These are phyloP conservation scores for Ochropleura leucogaster DNA, from an alignment of 2,888 invertebrate genomes.

Conservation along the genomic window DNA sequence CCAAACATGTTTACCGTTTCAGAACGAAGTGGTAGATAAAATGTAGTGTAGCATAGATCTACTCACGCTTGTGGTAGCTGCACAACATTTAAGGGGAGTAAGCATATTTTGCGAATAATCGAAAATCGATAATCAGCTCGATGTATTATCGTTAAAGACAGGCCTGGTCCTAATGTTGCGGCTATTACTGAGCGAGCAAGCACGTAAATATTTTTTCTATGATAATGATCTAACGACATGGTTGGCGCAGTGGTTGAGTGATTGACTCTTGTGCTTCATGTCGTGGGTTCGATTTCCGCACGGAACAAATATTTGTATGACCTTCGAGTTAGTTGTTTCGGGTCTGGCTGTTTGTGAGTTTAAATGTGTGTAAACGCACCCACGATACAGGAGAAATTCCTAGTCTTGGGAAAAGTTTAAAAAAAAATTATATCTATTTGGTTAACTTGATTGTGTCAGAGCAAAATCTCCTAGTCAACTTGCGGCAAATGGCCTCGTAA, in stretches of 20 bases:
- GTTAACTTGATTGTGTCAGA: slow-evolving; percentile 7
- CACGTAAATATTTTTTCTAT: slow-evolving; percentile 23
- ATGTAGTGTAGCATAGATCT: slow-evolving; percentile 43
- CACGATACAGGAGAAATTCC: no score
- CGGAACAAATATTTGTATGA: no score
- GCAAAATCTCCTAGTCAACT: slow-evolving; percentile 7
- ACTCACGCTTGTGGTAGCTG: slow-evolving; percentile 7
- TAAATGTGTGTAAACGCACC: no score
- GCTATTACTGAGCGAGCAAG: slow-evolving; percentile 34
- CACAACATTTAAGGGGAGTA: slow-evolving; percentile 51
- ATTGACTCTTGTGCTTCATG: no score
- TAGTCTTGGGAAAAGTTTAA: no score
- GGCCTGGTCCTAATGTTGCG: slow-evolving; percentile 39
- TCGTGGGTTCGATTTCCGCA: no score
- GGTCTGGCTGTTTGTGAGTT: no score
- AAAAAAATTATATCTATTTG: not conserved
- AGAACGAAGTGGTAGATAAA: slow-evolving; percentile 39
- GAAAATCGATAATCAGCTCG: slow-evolving; percentile 51
- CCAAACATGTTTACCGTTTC: slow-evolving; percentile 59
- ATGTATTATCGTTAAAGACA: slow-evolving; percentile 46
- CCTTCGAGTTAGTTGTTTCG: no score
- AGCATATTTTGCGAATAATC: slow-evolving; percentile 60
- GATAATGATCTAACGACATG: slow-evolving; percentile 10
- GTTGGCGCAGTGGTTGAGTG: no score
- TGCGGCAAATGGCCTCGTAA: slow-evolving; percentile 16